These are phyloP conservation scores for Rhinopomastus cyanomelas DNA, from an alignment of 2,113 vertebrate genomes.

Conservation along the genomic window DNA sequence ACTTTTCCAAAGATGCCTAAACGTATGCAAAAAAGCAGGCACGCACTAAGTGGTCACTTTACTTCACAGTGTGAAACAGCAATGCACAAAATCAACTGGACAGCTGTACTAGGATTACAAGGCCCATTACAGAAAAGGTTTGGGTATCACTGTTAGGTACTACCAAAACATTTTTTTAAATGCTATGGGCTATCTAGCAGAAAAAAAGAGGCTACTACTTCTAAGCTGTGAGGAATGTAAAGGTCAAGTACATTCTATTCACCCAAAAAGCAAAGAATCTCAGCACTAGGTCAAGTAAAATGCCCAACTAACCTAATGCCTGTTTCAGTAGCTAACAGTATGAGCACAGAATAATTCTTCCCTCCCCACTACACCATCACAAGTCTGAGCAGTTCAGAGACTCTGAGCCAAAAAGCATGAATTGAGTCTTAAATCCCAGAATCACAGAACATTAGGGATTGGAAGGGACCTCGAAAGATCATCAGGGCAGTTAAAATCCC, in stretches of 20 bases:
- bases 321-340: neutral
- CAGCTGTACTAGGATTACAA: neutral
- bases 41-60: neutral
- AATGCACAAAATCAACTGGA: neutral
- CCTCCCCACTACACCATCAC: neutral
- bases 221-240: neutral
- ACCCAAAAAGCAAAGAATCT: neutral
- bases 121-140: fast-evolving
- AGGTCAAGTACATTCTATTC: neutral
- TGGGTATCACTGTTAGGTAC: neutral
- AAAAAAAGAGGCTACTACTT: neutral
- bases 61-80: neutral
- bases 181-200: fast-evolving
- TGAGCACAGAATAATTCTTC: neutral
- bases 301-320: neutral
- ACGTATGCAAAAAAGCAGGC: neutral
- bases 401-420: neutral
- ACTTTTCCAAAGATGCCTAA: neutral
- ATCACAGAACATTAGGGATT: too few species aligned
- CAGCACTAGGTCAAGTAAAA: neutral
- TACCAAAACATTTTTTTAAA: neutral
- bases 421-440: neutral
- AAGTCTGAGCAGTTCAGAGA: neutral
- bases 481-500: too few species aligned
- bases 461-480: too few species aligned